These are phyloP conservation scores for Acanthosepion esculentum DNA, from an alignment of 2,888 invertebrate genomes.

Conservation along the genomic window DNA sequence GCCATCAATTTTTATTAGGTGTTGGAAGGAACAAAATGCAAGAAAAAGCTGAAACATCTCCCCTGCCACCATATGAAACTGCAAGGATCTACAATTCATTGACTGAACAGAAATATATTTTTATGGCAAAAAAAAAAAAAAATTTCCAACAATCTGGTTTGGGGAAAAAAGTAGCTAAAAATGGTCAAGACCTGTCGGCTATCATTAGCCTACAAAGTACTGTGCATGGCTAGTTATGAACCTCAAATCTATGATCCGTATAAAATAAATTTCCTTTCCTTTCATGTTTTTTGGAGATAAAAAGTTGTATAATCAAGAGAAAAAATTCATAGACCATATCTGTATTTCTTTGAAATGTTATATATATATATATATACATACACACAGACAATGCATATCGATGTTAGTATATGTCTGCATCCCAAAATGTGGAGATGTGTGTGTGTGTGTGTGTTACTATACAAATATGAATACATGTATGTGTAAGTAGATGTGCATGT, in stretches of 20 bases:
- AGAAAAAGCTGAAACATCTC: neutral
- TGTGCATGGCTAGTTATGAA: neutral
- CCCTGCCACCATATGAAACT: neutral
- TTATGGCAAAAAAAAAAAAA: neutral
- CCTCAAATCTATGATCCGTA: neutral
- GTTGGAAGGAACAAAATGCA: neutral
- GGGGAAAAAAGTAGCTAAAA: neutral
- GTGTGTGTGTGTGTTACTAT: too few relatives aligned
- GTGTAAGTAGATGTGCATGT: too few relatives aligned
- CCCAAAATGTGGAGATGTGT: neutral
- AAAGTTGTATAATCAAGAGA: neutral
- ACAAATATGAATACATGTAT: neutral
- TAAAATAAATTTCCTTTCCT: neutral
- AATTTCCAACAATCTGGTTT: too few relatives aligned
- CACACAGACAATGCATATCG: neutral
- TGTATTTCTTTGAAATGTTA: neutral
- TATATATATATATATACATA: neutral
- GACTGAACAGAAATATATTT: neutral
- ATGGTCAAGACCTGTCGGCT: neutral
- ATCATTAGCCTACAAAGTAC: neutral
- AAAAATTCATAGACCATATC: neutral
- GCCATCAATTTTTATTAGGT: conserved; percentile 14
- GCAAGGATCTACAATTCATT: neutral
- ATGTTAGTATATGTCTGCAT: neutral
- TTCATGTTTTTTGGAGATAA: neutral